Conservation (phyloP, 1,140 invertebrate species). For the Listronotus oregonensis region DNA sequence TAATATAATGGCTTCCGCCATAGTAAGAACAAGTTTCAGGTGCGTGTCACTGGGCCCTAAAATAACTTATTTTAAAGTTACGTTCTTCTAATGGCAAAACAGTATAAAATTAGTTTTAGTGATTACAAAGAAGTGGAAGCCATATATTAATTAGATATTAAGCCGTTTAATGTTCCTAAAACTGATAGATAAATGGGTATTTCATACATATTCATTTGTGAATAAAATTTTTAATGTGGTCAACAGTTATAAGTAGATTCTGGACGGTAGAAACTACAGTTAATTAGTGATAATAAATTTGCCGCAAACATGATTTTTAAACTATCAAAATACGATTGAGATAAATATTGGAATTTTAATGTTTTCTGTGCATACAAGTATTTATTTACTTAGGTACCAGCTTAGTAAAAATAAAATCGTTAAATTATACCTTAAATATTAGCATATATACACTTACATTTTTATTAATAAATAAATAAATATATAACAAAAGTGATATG, state of each 20-base stretch:
- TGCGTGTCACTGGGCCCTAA: slow-evolving; percentile 6
- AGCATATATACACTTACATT: no score
- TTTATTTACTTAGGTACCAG: no score
- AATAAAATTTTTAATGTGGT: not conserved
- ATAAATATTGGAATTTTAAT: no score
- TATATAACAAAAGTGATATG: no score
- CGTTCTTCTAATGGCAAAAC: slow-evolving; percentile 9
- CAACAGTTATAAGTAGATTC: slow-evolving; percentile 10
- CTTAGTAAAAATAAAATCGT: no score
- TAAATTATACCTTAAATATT: no score
- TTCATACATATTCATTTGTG: slow-evolving; percentile 6
- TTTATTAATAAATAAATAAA: no score
- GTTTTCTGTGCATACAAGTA: no score
- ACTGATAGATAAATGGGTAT: not conserved
- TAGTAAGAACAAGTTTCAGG: slow-evolving; percentile 5
- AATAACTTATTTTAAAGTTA: slow-evolving; percentile 5
- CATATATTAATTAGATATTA: not conserved
- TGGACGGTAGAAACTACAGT: not conserved
- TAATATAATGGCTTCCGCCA: slow-evolving; percentile 11
- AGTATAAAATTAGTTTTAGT: slow-evolving; percentile 11
- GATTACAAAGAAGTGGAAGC: slow-evolving; percentile 1
- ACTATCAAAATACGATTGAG: no score
- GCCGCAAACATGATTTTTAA: not conserved
- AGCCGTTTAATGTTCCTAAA: not conserved
- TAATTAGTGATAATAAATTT: not conserved